Base-by-base conservation (phyloP, 2,113 vertebrate genomes). In the Himantopus leucocephalus region DNA sequence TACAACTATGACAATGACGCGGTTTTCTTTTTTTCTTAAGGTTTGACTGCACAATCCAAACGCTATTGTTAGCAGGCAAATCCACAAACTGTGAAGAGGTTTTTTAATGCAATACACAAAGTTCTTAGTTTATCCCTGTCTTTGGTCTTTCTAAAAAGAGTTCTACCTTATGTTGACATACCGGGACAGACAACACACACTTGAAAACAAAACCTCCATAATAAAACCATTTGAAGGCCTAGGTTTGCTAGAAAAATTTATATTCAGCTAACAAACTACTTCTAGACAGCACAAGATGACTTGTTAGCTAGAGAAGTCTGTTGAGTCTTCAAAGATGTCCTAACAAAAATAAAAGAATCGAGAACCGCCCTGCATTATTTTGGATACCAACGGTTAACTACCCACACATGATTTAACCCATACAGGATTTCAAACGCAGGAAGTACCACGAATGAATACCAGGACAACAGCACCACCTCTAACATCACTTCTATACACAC, bases 31-130 rank as follows among this genome's bases (percentile, higher is more conserved):
- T 34, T 43, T 50, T 37, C 75, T 83, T 48, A 29, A 68, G 24
- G n/a, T 93, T 66, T 52, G 35, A 58, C 47, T 78, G 32, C 70
- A 83, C n/a, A 74, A 77, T 34, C 18, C 76, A 90, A 93, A 70
- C 23, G 10, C 13, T 19, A 12, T 10, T 0, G 0, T 62, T 58
- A 66, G 15, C 43, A 27, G 30, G 41, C 8, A 93, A 59, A 84
- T 23, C 19, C 32, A 45, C 26, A 53, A 45, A 48, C 53, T n/a
- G 22, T 24, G n/a, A 77, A 56, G 34, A 87, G 32, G 2, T 9
- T 67, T 34, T 41, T 39, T 63, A 67, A 21, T 41, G 32, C 43
- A 48, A 41, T 22, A 53, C 3, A 9, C 17, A 21, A 85, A 83
- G n/a, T 59, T 70, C 50, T 58, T 32, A 19, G 68, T 64, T 90